Evolutionary conservation across 2,888 invertebrate species (phyloP).

Genomic region (Himalopsyche tibetana): DNA sequence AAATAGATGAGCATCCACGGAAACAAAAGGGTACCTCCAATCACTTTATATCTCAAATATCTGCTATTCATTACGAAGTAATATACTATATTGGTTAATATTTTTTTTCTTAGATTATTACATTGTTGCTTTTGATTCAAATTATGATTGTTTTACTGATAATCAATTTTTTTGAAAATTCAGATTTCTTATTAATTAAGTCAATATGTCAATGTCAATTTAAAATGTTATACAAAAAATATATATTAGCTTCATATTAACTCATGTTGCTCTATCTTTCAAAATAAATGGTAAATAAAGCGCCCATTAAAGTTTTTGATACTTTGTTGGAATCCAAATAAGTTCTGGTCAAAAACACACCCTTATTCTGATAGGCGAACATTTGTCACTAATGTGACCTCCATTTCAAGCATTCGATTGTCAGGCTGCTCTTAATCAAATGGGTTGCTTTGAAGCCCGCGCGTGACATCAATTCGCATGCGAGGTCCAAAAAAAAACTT

Average conservation of each 20-base stretch:
- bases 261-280: too few species aligned
- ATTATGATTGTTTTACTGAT: too few species aligned
- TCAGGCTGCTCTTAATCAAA: slow-evolving; percentile 30
- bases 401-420: slow-evolving; percentile 24
- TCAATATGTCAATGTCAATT: too few species aligned
- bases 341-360: neutral
- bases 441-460: neutral
- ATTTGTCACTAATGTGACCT: slow-evolving; percentile 30
- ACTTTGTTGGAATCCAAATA: neutral
- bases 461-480: slow-evolving; percentile 8
- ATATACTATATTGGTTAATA: too few species aligned
- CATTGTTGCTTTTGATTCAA: too few species aligned
- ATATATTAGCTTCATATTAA: too few species aligned
- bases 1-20: neutral
- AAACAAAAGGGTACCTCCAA: neutral
- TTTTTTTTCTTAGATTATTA: too few species aligned
- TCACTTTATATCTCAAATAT: neutral
- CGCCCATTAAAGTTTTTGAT: neutral
- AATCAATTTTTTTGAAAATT: too few species aligned
- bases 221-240: too few species aligned
- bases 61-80: neutral
- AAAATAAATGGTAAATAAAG: too few species aligned
- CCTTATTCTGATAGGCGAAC: neutral
- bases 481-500: neutral
- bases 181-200: too few species aligned